Percentiles rank a stretch among this genome's conserved stretches.
phyloP scores from a whole-genome alignment of 2,888 invertebrate species.

The Brachypalpus laphriformis region DNA sequence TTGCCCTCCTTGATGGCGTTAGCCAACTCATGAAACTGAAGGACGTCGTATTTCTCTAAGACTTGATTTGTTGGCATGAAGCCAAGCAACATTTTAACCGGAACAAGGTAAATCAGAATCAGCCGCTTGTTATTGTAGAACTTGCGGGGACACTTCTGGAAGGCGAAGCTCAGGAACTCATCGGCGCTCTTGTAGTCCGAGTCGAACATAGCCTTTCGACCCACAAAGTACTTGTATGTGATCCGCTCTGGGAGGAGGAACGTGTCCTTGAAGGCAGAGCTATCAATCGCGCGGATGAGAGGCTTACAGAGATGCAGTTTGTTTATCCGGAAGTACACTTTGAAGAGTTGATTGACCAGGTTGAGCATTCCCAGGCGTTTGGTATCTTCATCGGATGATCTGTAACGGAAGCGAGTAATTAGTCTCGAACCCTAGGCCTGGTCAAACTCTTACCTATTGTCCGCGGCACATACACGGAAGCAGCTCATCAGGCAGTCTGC shows the following conservation, averaged over 20 bases:
- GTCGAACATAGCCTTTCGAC: slow-evolving; percentile 99
- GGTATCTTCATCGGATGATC: slow-evolving; percentile 93
- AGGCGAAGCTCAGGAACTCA: slow-evolving; percentile 95
- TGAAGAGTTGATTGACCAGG: slow-evolving; percentile 98
- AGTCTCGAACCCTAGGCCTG: neutral
- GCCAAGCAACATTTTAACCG: slow-evolving; percentile 98
- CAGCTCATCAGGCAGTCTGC: slow-evolving; percentile 96
- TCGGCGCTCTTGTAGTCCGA: slow-evolving; percentile 97
- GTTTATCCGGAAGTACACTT: slow-evolving; percentile 95
- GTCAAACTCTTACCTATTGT: slow-evolving; percentile 86
- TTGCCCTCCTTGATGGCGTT: slow-evolving; percentile 95
- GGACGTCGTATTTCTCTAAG: slow-evolving; percentile 93
- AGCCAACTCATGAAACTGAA: slow-evolving; percentile 95
- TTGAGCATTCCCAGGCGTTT: slow-evolving; percentile 98
- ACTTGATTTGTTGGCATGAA: slow-evolving; percentile 94
- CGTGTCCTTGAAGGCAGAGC: slow-evolving; percentile 93
- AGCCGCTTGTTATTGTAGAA: slow-evolving; percentile 93
- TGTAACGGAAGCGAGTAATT: slow-evolving; percentile 65
- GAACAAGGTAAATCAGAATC: slow-evolving; percentile 96
- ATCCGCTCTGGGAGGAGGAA: slow-evolving; percentile 97
- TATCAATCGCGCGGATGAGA: slow-evolving; percentile 97
- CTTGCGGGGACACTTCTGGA: slow-evolving; percentile 92
- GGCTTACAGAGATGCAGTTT: slow-evolving; percentile 96
- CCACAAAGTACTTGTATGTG: slow-evolving; percentile 98
- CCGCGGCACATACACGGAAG: slow-evolving; percentile 97